These are phyloP conservation scores for Syngnathus scovelli DNA, from an alignment of 2,113 vertebrate genomes.

Conservation along the genomic window DNA sequence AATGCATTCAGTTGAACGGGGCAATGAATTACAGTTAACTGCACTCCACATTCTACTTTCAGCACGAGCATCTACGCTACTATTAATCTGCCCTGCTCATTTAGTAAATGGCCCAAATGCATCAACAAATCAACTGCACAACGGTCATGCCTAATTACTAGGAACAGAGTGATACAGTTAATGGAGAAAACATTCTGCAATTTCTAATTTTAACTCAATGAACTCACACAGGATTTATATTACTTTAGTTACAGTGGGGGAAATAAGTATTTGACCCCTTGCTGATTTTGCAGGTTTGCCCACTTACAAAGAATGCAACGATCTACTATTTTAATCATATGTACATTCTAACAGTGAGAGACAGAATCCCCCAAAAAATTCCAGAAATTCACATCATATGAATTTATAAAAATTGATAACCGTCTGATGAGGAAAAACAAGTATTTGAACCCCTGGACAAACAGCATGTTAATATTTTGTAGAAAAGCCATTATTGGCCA, in stretches of 20 bases:
- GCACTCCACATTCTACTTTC: constrained; percentile 49
- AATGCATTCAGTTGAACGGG: constrained; percentile 13
- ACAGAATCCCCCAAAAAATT: no score
- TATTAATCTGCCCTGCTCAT: constrained; percentile 43
- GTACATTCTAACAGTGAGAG: no score
- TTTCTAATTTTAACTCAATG: not conserved
- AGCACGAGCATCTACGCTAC: constrained; percentile 43
- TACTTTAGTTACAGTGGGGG: not conserved
- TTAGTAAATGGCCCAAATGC: constrained; percentile 50
- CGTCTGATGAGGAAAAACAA: no score
- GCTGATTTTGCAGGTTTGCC: no score
- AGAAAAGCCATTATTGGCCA: no score
- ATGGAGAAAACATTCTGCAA: not conserved
- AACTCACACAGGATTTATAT: not conserved
- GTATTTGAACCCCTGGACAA: no score
- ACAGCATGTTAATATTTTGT: no score
- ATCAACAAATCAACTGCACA: constrained; percentile 43
- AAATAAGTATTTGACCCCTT: no score
- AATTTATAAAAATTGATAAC: no score
- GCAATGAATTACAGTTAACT: constrained; percentile 32
- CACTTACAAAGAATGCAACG: no score
- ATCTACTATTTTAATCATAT: no score
- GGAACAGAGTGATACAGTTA: not conserved
- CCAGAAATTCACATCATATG: no score
- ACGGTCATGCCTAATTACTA: constrained; percentile 51